Conservation (phyloP, 2,888 invertebrate species). For the Dermolepida albohirtum region DNA sequence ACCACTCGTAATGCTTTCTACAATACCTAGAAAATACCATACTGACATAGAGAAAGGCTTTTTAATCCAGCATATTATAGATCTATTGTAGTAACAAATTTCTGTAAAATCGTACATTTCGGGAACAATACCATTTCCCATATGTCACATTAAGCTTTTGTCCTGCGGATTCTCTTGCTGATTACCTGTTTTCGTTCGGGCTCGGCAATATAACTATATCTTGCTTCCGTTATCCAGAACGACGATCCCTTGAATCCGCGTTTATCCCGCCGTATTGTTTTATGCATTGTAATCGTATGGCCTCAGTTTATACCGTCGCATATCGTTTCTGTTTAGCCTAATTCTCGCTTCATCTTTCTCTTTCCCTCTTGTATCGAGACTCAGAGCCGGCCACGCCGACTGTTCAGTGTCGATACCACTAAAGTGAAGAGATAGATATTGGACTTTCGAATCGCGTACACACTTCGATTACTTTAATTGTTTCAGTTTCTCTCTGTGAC, state of each 20-base stretch:
- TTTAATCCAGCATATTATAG: slow-evolving; percentile 56
- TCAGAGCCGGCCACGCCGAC: not conserved
- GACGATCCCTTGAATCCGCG: slow-evolving; percentile 50
- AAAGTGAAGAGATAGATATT: slow-evolving; percentile 2
- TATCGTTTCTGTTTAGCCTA: slow-evolving; percentile 35
- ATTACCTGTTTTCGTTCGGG: slow-evolving; percentile 53
- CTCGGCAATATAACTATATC: slow-evolving; percentile 55
- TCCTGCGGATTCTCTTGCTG: slow-evolving; percentile 50
- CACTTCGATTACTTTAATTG: slow-evolving; percentile 28
- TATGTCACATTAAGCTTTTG: slow-evolving; percentile 58
- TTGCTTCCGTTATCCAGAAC: slow-evolving; percentile 54
- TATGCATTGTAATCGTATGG: slow-evolving; percentile 55
- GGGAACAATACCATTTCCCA: slow-evolving; percentile 56
- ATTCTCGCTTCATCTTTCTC: slow-evolving; percentile 9
- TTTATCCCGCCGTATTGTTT: slow-evolving; percentile 56
- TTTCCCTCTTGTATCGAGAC: not conserved
- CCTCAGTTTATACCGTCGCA: slow-evolving; percentile 47
- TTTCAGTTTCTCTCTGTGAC: not conserved
- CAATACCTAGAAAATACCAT: not conserved
- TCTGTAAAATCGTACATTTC: slow-evolving; percentile 52
- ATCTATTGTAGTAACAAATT: slow-evolving; percentile 39
- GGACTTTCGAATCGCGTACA: slow-evolving; percentile 1
- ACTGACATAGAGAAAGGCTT: slow-evolving; percentile 43
- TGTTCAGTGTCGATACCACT: not conserved
- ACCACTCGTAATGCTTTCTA: too few relatives aligned